phyloP scores from a whole-genome alignment of 2,797 vertebrate genomes.

The Ispidina picta region DNA sequence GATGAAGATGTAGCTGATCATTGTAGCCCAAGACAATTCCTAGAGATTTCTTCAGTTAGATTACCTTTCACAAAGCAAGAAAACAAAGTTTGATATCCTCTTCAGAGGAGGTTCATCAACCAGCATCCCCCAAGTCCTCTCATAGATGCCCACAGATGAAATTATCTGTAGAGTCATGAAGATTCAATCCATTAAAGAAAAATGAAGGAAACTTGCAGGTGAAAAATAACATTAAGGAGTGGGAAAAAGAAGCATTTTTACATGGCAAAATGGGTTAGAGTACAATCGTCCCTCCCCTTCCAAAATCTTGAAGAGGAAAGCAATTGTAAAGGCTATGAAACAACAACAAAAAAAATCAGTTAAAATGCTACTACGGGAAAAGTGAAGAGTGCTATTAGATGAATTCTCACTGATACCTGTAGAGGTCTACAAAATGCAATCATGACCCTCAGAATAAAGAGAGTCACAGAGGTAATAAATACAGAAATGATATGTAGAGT shows the following conservation, averaged over 20 bases:
- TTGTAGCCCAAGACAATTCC: background rate
- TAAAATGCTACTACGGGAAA: background rate
- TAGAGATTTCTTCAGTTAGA: background rate
- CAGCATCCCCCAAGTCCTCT: no score
- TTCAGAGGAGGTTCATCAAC: background rate
- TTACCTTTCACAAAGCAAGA: background rate
- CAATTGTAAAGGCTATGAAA: background rate
- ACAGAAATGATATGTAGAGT: accelerated
- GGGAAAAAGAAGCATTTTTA: background rate
- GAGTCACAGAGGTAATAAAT: background rate
- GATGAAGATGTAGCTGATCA: background rate
- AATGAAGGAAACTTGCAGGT: background rate
- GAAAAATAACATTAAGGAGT: background rate
- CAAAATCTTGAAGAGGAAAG: background rate
- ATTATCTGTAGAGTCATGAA: background rate
- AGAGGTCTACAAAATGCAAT: background rate
- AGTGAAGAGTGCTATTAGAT: background rate
- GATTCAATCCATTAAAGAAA: background rate
- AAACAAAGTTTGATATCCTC: background rate
- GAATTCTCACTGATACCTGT: background rate
- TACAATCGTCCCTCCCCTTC: background rate
- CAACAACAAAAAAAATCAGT: background rate
- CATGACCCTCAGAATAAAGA: background rate
- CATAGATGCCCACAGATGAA: background rate
- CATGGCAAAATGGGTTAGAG: background rate